Evolutionary conservation across 2,797 vertebrate species (phyloP), one percentile per base, ranked within the genome.

Genomic region (Catostomus latipinnis): DNA sequence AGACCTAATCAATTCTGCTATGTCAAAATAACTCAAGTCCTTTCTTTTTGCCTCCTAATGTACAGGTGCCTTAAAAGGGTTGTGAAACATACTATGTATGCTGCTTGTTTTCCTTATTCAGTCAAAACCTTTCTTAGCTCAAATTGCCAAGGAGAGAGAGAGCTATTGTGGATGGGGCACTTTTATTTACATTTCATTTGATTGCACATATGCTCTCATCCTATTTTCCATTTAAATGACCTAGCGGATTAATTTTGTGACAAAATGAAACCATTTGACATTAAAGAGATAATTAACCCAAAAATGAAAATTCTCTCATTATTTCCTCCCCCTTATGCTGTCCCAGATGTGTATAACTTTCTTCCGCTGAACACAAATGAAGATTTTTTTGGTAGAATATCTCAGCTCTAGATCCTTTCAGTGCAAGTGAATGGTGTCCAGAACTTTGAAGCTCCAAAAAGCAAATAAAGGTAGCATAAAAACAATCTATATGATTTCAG

Each of bases 101-200:
- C 91, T 94, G 92, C 92, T 92, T 85, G 13, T 45, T 45, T 92
- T 11, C 11, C 63, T 48, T 77, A 22, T 63, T 76, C 72, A 54
- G 34, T 75, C 56, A n/a, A 69, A 52, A 10, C n/a, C 58, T 72
- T 69, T 75, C 67, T 66, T 70, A 8, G 67, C 45, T 76, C 43
- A n/a, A 69, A 34, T 71, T 78, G 83, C 79, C 68, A 76, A 77
- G 78, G 14, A 56, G 48, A 73, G 48, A 70, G 60, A 16, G 52
- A 8, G 68, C 72, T 73, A 76, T 61, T 57, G 52, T 79, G 58
- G 49, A 10, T 34, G 49, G 71, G 72, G 77, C 82, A 79, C 71
- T 77, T 12, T 63, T 85, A 63, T 83, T 77, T 65, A 60, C 68
- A 54, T 71, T 77, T 73, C 52, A 46, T 5, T 63, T n/a, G 48